These are phyloP conservation scores for Megaceryle maxima DNA, from an alignment of 2,113 vertebrate species.

Conservation along the genomic window DNA sequence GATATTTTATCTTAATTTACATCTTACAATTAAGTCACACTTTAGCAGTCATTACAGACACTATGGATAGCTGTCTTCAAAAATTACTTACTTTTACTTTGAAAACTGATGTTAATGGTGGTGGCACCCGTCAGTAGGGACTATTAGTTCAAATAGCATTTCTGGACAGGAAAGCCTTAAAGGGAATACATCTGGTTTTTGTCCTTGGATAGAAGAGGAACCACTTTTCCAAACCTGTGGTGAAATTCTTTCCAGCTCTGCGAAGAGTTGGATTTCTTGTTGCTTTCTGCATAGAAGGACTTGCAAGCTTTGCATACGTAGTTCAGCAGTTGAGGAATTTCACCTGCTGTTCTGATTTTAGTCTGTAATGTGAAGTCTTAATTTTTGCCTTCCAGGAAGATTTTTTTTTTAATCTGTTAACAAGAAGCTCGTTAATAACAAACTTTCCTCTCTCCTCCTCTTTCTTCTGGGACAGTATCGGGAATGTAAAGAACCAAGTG, in stretches of 20 bases:
- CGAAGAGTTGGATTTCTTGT: not conserved
- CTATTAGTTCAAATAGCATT: not conserved
- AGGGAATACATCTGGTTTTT: not conserved
- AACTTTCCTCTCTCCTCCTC: not conserved
- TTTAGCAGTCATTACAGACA: not conserved
- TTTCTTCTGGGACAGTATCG: not conserved
- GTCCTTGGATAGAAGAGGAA: not conserved
- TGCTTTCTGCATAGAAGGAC: not conserved
- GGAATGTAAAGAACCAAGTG: not conserved
- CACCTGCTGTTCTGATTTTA: not conserved
- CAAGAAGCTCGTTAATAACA: not conserved
- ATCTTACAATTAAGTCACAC: not conserved
- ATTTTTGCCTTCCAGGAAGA: not conserved
- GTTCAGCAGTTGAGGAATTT: not conserved
- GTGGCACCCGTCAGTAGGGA: not conserved
- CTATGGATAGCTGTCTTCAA: not conserved
- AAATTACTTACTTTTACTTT: not conserved
- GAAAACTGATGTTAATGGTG: not conserved
- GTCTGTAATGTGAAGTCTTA: not conserved
- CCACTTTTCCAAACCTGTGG: not conserved
- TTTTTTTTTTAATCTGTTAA: not conserved
- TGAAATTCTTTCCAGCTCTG: conserved; percentile 44
- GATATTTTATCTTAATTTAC: not conserved
- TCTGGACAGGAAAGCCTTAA: not conserved
- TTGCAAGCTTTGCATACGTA: not conserved